These are phyloP conservation scores for Acanthosepion lycidas DNA, from an alignment of 2,888 invertebrate genomes.

Conservation along the genomic window DNA sequence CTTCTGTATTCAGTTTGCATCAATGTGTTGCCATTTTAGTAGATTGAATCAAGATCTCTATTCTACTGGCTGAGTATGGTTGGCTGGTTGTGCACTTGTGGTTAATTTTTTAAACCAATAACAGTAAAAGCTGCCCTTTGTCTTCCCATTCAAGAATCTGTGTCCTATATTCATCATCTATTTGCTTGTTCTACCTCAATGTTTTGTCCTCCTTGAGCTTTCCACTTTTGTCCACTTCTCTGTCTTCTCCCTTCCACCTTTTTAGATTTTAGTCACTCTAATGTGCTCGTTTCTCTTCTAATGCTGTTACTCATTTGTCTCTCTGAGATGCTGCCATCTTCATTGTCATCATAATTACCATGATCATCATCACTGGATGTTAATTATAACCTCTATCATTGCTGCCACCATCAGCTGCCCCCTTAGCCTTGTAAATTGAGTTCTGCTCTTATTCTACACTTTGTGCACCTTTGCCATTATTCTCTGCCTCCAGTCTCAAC, in stretches of 20 bases:
- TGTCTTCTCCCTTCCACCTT: background rate
- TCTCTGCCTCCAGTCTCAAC: background rate
- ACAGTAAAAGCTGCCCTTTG: background rate
- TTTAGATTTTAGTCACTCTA: background rate
- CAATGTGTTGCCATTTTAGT: background rate
- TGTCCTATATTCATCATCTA: background rate
- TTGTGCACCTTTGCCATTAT: background rate
- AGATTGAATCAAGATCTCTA: background rate
- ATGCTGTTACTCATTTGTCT: background rate
- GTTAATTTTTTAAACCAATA: background rate
- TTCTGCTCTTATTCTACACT: background rate
- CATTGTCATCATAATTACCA: background rate
- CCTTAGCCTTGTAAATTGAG: slow-evolving; percentile 2
- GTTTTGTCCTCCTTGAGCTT: background rate
- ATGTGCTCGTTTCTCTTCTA: background rate
- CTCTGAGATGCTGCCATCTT: background rate
- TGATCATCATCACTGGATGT: background rate
- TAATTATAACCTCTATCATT: background rate
- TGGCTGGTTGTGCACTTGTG: background rate
- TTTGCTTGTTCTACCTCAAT: background rate
- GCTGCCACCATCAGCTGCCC: background rate
- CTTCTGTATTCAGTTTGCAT: background rate
- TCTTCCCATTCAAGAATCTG: background rate
- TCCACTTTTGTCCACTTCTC: background rate
- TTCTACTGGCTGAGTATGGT: background rate